Percentiles rank a stretch among this genome's conserved stretches.
phyloP scores from a whole-genome alignment of 2,113 vertebrate genomes.

The Tautogolabrus adspersus region DNA sequence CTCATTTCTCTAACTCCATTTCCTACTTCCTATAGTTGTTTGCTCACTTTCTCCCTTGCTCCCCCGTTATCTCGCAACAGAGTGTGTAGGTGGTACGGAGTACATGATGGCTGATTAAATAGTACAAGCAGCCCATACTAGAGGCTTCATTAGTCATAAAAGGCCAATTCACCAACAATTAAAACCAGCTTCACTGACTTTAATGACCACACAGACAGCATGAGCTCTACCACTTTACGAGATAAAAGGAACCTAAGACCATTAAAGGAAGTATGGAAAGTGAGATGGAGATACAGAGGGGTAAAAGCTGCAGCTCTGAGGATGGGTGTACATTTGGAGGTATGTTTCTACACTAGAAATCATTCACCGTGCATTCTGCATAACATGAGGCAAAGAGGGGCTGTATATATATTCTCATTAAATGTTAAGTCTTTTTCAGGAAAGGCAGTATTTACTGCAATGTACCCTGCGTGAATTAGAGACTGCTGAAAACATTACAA shows the following conservation, averaged over 20 bases:
- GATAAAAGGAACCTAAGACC: slow-evolving; percentile 61
- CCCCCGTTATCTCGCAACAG: slow-evolving; percentile 30
- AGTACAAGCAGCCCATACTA: slow-evolving; percentile 69
- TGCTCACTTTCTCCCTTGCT: slow-evolving; percentile 24
- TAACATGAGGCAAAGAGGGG: slow-evolving; percentile 2
- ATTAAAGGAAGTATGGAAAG: slow-evolving; percentile 53
- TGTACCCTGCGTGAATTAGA: background rate
- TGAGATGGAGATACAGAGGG: slow-evolving; percentile 27
- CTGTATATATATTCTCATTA: background rate
- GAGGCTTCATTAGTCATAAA: slow-evolving; percentile 80
- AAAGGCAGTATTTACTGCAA: background rate
- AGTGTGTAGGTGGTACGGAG: slow-evolving; percentile 70
- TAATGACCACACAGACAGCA: slow-evolving; percentile 57
- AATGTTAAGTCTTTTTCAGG: background rate
- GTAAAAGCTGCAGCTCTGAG: slow-evolving; percentile 7
- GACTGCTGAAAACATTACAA: background rate
- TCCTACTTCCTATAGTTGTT: slow-evolving; percentile 5
- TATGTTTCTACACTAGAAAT: slow-evolving; percentile 3
- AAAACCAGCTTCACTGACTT: slow-evolving; percentile 68
- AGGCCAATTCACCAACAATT: slow-evolving; percentile 77
- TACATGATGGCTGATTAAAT: slow-evolving; percentile 76
- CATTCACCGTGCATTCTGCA: slow-evolving; percentile 12
- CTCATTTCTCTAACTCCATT: background rate
- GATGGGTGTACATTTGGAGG: slow-evolving; percentile 13
- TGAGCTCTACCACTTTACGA: slow-evolving; percentile 54